Evolutionary conservation across 2,797 vertebrate genomes (phyloP).

Genomic region (Xiphorhynchus erythropygius): DNA sequence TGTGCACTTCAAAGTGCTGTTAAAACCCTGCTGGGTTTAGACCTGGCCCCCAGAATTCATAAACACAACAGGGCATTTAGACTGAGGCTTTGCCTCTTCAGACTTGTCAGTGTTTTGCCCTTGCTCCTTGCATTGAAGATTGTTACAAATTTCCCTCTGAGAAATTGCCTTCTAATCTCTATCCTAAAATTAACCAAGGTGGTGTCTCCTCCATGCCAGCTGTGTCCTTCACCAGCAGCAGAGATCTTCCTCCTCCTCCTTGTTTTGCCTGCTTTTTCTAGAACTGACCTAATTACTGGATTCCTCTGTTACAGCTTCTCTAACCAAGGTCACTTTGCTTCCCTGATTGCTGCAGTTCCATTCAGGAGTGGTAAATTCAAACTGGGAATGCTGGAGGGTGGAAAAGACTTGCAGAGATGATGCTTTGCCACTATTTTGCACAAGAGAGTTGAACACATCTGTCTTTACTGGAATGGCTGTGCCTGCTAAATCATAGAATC

Average conservation of each 20-base stretch:
- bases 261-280: neutral
- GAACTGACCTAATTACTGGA: neutral
- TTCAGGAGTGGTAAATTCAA: neutral
- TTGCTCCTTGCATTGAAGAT: neutral
- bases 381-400: neutral
- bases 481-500: neutral
- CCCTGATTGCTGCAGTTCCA: neutral
- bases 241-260: neutral
- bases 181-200: neutral
- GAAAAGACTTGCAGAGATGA: neutral
- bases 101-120: neutral
- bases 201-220: neutral
- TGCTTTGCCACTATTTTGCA: neutral
- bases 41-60: neutral
- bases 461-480: neutral
- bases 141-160: neutral
- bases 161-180: neutral
- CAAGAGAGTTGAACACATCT: neutral
- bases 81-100: neutral
- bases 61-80: fast-evolving
- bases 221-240: neutral
- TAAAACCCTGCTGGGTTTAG: neutral
- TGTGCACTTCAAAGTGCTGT: neutral
- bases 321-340: neutral
- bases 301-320: neutral